phyloP scores from a whole-genome alignment of 2,797 vertebrate species.

The Gymnoscopelus microlampas region DNA sequence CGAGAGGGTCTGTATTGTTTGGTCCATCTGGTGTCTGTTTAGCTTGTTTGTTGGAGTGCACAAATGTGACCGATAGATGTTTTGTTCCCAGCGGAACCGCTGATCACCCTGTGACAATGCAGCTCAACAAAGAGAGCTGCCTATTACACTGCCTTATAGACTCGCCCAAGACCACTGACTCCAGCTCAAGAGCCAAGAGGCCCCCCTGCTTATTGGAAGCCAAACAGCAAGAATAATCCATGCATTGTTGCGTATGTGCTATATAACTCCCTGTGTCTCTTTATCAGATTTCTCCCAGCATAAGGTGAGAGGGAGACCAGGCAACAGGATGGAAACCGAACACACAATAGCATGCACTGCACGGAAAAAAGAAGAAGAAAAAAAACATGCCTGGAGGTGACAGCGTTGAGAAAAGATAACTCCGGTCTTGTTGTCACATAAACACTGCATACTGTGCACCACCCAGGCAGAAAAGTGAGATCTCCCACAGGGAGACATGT shows the following conservation, averaged over 20 bases:
- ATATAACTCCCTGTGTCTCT: background rate
- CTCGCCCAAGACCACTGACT: background rate
- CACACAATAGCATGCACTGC: background rate
- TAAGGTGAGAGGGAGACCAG: background rate
- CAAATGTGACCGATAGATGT: slow-evolving; percentile 30
- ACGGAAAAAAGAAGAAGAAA: background rate
- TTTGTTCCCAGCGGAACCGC: slow-evolving; percentile 27
- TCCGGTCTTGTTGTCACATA: background rate
- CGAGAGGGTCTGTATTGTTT: slow-evolving; percentile 16
- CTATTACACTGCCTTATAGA: background rate
- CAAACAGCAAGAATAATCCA: slow-evolving; percentile 8
- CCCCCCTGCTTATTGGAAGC: background rate
- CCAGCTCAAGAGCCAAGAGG: background rate
- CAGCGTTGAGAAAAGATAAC: background rate
- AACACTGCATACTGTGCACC: background rate
- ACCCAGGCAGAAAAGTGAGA: background rate
- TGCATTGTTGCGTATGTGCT: background rate
- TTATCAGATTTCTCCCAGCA: background rate
- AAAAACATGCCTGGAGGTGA: background rate
- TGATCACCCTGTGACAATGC: slow-evolving; percentile 16
- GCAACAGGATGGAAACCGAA: background rate
- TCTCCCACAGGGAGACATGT: background rate
- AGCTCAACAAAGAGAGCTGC: background rate
- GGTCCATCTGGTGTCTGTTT: slow-evolving; percentile 25
- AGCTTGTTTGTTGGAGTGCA: slow-evolving; percentile 30